Evolutionary conservation across 2,113 vertebrate genomes (phyloP), one percentile per base, ranked within the genome.

Genomic region (Indri indri): DNA sequence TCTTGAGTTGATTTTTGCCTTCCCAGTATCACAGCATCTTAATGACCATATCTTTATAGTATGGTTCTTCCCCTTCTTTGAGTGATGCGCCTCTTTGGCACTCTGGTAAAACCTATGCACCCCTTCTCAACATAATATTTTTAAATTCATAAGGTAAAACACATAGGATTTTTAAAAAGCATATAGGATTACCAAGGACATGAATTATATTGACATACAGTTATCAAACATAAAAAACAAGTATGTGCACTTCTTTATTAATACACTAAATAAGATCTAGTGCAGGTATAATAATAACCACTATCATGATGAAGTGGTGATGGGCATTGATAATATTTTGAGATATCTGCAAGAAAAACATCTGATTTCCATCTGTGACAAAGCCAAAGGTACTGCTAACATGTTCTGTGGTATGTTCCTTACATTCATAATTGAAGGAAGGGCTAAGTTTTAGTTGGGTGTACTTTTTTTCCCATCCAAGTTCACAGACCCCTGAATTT

Each of bases 141-240:
- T 66, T 59, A 79, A 88, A 61, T 92, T 66, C 61, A 65, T 96
- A 66, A 85, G 59, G 57, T 81, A 57, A 89, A 81, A 70, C 50
- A 81, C 23, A 63, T 40, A 22, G 30, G 42, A 63, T 82, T 92
- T 79, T 79, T 37, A 45, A 27, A 92, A 47, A 79, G 8, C 10
- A 37, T 59, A 40, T 65, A 96, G 45, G 12, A 92, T 92, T 89
- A 93, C 18, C 30, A 93, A 83, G 50, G 68, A 90, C 82, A 71
- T n/a, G 2, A 93, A 30, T 57, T 89, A 20, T 70, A 73, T 54
- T 80, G 30, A 90, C 68, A 77, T 90, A 54, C 34, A 80, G 59
- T n/a, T 74, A 79, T 59, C 42, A 82, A 81, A 42, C 73, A 76
- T 94, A 50, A 34, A 65, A 87, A 91, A 40, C 22, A 66, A 68